A percentile compares a stretch with the other conserved stretches of the same genome.
Conservation (phyloP, 2,113 vertebrate genomes). For the Mormyrus lacerda region DNA sequence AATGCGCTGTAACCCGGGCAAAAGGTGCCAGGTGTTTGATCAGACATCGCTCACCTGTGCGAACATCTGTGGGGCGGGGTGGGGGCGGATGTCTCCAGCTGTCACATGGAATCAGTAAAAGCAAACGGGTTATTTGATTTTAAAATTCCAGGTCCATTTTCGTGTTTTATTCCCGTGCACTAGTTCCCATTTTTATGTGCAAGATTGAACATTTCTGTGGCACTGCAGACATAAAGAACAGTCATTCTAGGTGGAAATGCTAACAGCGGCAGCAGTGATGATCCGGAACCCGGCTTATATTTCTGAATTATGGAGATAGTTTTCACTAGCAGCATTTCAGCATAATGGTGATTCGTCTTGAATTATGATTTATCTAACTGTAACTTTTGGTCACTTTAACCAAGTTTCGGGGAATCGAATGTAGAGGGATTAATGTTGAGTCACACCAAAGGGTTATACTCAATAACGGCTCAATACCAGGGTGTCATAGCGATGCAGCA, state of each 20-base stretch:
- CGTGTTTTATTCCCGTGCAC: not conserved
- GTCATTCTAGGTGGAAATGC: not conserved
- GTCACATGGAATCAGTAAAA: not conserved
- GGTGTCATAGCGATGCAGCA: not conserved
- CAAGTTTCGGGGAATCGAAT: not conserved
- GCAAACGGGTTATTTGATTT: not conserved
- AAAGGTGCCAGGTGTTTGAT: not conserved
- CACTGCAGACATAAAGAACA: not conserved
- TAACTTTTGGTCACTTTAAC: not conserved
- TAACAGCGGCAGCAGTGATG: not conserved
- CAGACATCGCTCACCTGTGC: not conserved
- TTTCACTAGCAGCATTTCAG: not conserved
- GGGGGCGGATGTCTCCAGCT: not conserved
- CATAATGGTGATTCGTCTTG: not conserved
- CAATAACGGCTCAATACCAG: not conserved
- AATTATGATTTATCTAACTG: not conserved
- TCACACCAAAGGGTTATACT: not conserved
- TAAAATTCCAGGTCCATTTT: not conserved
- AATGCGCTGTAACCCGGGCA: not conserved
- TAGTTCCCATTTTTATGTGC: not conserved
- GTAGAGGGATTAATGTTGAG: not conserved
- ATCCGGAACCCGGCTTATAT: not conserved
- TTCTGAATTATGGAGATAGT: not conserved
- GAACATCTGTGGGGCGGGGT: not conserved
- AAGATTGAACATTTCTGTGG: not conserved